Evolutionary conservation across 2,888 invertebrate species (phyloP).

Genomic region (Lithophane socia): DNA sequence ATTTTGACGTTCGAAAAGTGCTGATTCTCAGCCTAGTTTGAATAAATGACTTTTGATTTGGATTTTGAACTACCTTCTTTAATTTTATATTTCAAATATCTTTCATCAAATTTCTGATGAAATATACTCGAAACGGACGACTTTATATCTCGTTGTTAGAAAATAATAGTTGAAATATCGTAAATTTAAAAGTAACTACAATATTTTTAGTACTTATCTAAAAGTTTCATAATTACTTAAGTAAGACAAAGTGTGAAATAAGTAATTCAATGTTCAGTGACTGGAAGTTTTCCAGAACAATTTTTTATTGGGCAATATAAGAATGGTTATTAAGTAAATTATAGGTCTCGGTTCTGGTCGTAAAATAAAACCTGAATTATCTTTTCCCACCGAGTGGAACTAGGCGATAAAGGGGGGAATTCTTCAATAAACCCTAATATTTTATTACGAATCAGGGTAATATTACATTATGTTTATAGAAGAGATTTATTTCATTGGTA

Average conservation of each 20-base stretch:
- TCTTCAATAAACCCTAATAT: constrained; percentile 56
- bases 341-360: constrained; percentile 46
- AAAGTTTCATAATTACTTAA: constrained; percentile 25
- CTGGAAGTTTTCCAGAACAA: constrained; percentile 18
- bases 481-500: constrained; percentile 36
- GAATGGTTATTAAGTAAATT: constrained; percentile 53
- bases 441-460: constrained; percentile 53
- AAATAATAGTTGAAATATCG: background rate
- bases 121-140: background rate
- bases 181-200: constrained; percentile 9
- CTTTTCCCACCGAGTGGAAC: constrained; percentile 49
- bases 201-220: background rate
- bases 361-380: constrained; percentile 63
- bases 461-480: constrained; percentile 53
- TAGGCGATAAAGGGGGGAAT: constrained; percentile 59
- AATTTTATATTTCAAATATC: background rate
- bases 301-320: constrained; percentile 50
- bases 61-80: no score
- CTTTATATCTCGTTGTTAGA: background rate
- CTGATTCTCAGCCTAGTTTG: no score
- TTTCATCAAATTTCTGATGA: background rate
- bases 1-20: no score
- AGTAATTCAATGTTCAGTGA: background rate
- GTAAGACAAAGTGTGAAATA: constrained; percentile 7
- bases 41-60: no score